phyloP scores from a whole-genome alignment of 2,888 invertebrate genomes.

The Monochamus alternatus region DNA sequence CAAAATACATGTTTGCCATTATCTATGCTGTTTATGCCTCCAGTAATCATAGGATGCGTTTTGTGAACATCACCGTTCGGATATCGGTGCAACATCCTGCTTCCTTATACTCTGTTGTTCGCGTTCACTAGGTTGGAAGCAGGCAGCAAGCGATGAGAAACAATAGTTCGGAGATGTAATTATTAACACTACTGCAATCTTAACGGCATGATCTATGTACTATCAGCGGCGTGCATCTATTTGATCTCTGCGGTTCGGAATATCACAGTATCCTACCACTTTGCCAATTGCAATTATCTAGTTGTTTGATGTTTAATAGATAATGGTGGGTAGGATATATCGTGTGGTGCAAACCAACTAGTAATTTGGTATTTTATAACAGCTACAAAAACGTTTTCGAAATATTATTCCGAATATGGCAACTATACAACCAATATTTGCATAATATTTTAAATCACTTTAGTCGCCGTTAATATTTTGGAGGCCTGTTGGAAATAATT shows the following conservation, averaged over 20 bases:
- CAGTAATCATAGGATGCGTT: no score
- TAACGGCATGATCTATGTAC: constrained; percentile 18
- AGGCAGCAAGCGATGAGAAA: neutral
- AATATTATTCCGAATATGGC: no score
- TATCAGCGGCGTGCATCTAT: neutral
- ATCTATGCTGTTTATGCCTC: neutral
- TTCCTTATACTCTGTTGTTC: neutral
- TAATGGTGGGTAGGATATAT: neutral
- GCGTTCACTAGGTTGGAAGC: neutral
- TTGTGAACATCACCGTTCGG: no score
- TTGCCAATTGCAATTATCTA: neutral
- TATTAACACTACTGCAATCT: constrained; percentile 19
- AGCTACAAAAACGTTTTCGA: no score
- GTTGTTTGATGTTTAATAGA: constrained; percentile 2
- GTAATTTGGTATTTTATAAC: no score
- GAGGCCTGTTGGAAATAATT: no score
- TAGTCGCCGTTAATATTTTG: no score
- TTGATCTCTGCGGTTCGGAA: constrained; percentile 4
- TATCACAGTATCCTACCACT: neutral
- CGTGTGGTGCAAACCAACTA: neutral
- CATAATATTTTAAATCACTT: no score
- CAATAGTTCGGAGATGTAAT: constrained; percentile 19
- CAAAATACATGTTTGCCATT: no score
- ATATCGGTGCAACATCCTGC: no score
- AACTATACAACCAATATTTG: no score